These are phyloP conservation scores for Lates japonicus DNA, from an alignment of 2,797 vertebrate genomes.

Conservation along the genomic window DNA sequence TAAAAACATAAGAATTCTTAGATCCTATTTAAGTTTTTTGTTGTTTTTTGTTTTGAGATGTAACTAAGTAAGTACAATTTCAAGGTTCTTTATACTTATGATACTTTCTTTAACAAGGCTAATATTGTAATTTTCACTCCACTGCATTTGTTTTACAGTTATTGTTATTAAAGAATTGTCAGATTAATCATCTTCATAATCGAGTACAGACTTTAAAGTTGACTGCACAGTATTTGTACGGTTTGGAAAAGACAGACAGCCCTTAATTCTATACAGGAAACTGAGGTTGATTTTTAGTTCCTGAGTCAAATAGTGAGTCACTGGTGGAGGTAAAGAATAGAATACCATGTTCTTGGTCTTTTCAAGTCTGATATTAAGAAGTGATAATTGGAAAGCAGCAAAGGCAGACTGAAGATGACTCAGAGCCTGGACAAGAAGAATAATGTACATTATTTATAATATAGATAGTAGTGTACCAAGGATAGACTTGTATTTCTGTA, in stretches of 20 bases:
- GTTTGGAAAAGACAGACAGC: background rate
- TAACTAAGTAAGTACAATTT: too few species aligned
- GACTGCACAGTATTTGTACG: background rate
- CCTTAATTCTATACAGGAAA: background rate
- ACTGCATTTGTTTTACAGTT: background rate
- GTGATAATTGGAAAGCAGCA: background rate
- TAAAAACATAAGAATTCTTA: too few species aligned
- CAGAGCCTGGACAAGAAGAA: background rate
- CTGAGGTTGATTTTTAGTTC: background rate
- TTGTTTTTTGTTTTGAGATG: too few species aligned
- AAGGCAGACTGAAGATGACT: background rate
- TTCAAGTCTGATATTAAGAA: background rate
- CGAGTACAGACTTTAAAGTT: background rate
- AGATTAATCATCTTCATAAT: too few species aligned
- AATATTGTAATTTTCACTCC: background rate
- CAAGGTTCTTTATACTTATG: too few species aligned
- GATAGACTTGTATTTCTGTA: background rate
- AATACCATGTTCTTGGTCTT: too few species aligned
- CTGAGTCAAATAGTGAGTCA: background rate
- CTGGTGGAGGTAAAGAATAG: too few species aligned
- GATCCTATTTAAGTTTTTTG: too few species aligned
- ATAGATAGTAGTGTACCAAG: too few species aligned
- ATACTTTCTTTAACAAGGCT: background rate
- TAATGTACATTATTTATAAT: too few species aligned
- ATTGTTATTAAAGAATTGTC: too few species aligned